Percentiles rank a stretch among this genome's conserved stretches.
These are phyloP conservation scores for Hololepta plana DNA, from an alignment of 2,888 invertebrate genomes.

Conservation along the genomic window DNA sequence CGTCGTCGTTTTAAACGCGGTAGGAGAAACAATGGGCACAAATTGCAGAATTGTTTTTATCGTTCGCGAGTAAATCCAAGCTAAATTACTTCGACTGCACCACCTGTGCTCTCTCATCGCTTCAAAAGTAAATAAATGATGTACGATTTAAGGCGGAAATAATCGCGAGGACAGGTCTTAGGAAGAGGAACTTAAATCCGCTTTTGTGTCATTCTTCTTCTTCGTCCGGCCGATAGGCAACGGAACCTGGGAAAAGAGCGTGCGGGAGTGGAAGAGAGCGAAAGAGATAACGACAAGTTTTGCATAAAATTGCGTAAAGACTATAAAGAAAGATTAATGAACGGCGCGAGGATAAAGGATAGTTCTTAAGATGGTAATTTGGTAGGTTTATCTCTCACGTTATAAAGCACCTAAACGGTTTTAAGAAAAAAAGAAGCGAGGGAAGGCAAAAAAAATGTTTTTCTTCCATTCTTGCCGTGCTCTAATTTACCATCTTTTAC, in stretches of 20 bases:
- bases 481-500: too few relatives aligned
- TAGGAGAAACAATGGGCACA: too few relatives aligned
- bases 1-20: too few relatives aligned
- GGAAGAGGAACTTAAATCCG: too few relatives aligned
- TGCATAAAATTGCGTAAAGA: conserved; percentile 22
- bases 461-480: too few relatives aligned
- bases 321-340: conserved; percentile 19
- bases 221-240: too few relatives aligned
- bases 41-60: too few relatives aligned
- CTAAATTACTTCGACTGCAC: conserved; percentile 23
- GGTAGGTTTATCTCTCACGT: conserved; percentile 5
- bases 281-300: conserved; percentile 23
- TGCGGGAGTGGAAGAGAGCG: too few relatives aligned
- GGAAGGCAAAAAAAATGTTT: background rate
- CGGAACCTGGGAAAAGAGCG: too few relatives aligned
- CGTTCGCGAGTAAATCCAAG: conserved; percentile 21
- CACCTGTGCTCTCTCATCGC: conserved; percentile 23
- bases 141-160: conserved; percentile 24
- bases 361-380: conserved; percentile 17
- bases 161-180: conserved; percentile 23
- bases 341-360: conserved; percentile 19
- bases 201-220: too few relatives aligned
- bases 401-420: conserved; percentile 2
- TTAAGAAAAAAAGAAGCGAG: conserved; percentile 3
- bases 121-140: conserved; percentile 25